Base-by-base conservation (phyloP, 2,888 invertebrate species). In the Smittia aterrima region DNA sequence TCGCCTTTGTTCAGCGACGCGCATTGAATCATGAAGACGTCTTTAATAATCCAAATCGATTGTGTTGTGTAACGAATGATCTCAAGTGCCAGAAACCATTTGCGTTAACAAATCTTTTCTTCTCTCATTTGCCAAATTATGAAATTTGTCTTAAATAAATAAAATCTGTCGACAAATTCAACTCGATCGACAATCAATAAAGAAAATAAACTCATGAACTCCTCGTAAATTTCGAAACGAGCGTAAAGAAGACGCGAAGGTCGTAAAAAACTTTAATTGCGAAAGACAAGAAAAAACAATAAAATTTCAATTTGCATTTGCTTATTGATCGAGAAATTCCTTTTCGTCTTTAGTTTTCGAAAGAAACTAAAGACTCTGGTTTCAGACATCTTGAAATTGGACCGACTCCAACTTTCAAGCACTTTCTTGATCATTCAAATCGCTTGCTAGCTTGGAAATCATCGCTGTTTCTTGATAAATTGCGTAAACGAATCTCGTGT, bases 21-120 rank as follows among this genome's bases (percentile, higher is more conserved):
- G 47, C 16, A 47, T 6, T 47, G 47, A 47, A 47, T 47, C 47
- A 47, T 16, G 16, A 47, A 58, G 22, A 58, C 16, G 20, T n/a
- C 16, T 27, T 70, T 70, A 54, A 70, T 54, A 53, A 70, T 54
- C 27, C 27, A n/a, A 27, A 70, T 70, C 70, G 70, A 47, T 47
- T 53, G 47, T 25, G 47, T 53, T 20, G 22, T 58, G 20, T 9
- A 22, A 58, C 18, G 22, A 9, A 9, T 6, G 32, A 32, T 20
- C 3, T 53, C 16, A 32, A 54, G 70, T 70, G 70, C 70, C 70
- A 70, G 41, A 70, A 66, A 11, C 40, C 9, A 22, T 67, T 67
- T 32, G 38, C 40, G 67, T 32, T 6, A 32, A 32, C n/a, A 32
- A 32, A 32, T 16, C 4, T 47, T 16, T 16, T n/a, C 3, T 47